A percentile compares a stretch with the other conserved stretches of the same genome.
phyloP scores from a whole-genome alignment of 2,888 invertebrate genomes.

The Diplolepis rosae region DNA sequence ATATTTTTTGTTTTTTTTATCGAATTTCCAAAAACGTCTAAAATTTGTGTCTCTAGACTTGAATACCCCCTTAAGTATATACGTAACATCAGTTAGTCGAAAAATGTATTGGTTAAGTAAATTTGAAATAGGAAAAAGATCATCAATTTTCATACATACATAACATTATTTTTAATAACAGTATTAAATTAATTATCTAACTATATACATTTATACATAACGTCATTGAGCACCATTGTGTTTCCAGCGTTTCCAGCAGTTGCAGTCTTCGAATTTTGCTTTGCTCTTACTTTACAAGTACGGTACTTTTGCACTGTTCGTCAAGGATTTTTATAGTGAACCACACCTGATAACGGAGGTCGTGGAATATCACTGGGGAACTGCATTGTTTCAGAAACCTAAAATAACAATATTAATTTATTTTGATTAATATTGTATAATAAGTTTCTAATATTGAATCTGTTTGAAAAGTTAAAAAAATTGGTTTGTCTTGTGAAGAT shows the following conservation, averaged over 20 bases:
- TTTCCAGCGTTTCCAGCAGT: conserved; percentile 37
- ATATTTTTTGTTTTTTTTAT: too few species aligned
- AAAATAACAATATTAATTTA: conserved; percentile 22
- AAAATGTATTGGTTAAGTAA: neutral
- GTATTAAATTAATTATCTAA: conserved; percentile 20
- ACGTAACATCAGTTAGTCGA: too few species aligned
- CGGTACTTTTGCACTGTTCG: conserved; percentile 39
- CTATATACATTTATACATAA: conserved; percentile 48
- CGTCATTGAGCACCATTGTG: conserved; percentile 35
- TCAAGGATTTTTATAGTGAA: conserved; percentile 64
- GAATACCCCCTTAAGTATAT: too few species aligned
- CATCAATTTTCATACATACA: neutral
- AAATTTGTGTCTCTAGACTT: too few species aligned
- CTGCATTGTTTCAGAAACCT: conserved; percentile 63
- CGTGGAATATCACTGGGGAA: conserved; percentile 61
- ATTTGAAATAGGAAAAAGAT: neutral
- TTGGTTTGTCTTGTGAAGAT: conserved; percentile 13
- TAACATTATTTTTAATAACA: conserved; percentile 24
- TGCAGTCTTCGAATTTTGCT: conserved; percentile 37
- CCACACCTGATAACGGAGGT: conserved; percentile 58
- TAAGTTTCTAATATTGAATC: too few species aligned
- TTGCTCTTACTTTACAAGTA: conserved; percentile 32
- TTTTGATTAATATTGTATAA: neutral
- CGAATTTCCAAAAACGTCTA: too few species aligned
- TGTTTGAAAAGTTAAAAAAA: neutral